Evolutionary conservation across 1,140 invertebrate genomes (phyloP), one percentile per base, ranked within the genome.

Genomic region (Drosophila suzukii): DNA sequence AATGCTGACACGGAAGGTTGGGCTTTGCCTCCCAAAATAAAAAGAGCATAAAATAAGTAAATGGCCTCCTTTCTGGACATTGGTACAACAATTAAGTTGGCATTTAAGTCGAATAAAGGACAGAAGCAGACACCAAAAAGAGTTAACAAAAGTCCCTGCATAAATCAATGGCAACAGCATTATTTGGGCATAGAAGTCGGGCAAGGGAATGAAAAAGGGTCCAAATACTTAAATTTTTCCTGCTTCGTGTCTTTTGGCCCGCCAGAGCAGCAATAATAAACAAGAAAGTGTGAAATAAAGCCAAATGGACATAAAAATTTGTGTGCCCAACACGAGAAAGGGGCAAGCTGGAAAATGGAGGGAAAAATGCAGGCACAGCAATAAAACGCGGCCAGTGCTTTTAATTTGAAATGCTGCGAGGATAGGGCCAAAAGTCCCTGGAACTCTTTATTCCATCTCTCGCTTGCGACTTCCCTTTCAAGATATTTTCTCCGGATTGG

Each of bases 231-330:
- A 80, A 84, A 78, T 88, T 68, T 77, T 78, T 53, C 65, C 32
- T 44, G 41, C 43, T 43, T 53, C 49, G 39, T 74, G 53, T 76
- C 72, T 34, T 63, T 68, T 54, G 60, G 44, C 49, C 47, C 54
- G 61, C 39, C 38, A 59, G 58, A 73, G 54, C 54, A 73, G 84
- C 84, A 83, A 80, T 88, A 88, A 89, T 89, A 84, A 89, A 89
- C 84, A 88, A 84, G 80, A 88, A 88, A 89, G 84, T 88, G 84
- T 89, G 84, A 88, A 88, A 89, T 88, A 88, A 88, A 89, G 76
- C 84, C 76, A 89, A 88, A 80, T 88, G 83, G 66, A 79, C 79
- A 88, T 88, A 83, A 55, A 89, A 88, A 88, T 89, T 89, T 89
- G 83, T 77, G 84, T 83, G 66, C 38, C 61, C 58, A 75, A 47